Percentiles rank a stretch among this genome's conserved stretches.
These are phyloP conservation scores for Pica pica DNA, from an alignment of 2,113 vertebrate species.

Conservation along the genomic window DNA sequence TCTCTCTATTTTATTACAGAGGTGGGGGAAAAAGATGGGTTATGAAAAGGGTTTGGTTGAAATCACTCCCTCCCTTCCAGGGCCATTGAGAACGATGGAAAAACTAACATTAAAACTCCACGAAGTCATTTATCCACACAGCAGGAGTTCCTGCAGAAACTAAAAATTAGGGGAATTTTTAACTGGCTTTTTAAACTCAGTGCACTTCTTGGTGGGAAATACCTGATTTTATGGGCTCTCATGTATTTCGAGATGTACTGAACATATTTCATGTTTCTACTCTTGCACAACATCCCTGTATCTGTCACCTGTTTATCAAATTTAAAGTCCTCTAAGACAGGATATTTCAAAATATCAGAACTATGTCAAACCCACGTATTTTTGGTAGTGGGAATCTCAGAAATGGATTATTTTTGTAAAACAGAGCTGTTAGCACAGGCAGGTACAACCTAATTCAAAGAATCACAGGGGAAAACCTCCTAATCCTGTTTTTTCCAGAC, in stretches of 20 bases:
- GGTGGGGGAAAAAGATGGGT: not conserved
- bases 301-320: not conserved
- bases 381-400: not conserved
- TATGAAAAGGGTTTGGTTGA: not conserved
- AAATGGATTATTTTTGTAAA: not conserved
- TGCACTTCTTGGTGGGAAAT: not conserved
- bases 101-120: not conserved
- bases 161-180: not conserved
- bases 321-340: not conserved
- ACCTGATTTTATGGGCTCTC: not conserved
- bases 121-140: not conserved
- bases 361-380: accelerated
- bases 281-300: not conserved
- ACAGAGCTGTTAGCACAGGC: not conserved
- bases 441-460: not conserved
- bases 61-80: not conserved
- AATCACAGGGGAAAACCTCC: not conserved
- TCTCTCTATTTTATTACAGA: not conserved
- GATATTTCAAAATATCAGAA: not conserved
- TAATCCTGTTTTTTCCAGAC: not conserved
- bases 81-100: not conserved
- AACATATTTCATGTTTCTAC: not conserved
- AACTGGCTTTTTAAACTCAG: not conserved
- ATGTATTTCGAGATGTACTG: accelerated
- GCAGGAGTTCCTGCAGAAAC: not conserved